Evolutionary conservation across 2,113 vertebrate species (phyloP).

Genomic region (Zeus faber): DNA sequence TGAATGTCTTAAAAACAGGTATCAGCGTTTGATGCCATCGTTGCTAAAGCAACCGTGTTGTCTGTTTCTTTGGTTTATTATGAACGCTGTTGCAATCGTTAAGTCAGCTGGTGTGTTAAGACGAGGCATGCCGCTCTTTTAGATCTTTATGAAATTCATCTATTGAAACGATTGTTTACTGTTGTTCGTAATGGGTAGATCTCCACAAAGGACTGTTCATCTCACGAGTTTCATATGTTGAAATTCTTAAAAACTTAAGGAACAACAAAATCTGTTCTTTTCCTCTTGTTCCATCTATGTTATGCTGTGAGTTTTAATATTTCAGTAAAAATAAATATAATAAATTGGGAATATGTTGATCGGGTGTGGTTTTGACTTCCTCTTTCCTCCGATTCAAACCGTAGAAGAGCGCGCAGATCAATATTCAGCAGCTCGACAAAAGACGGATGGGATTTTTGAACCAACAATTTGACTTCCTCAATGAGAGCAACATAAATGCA

Average conservation of each 20-base stretch:
- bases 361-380: slow-evolving; percentile 9
- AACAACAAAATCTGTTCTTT: slow-evolving; percentile 13
- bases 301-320: slow-evolving; percentile 44
- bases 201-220: slow-evolving; percentile 17
- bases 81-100: no score
- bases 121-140: not conserved
- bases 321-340: slow-evolving; percentile 31
- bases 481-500: no score
- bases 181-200: slow-evolving; percentile 49
- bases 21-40: slow-evolving; percentile 17
- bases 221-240: slow-evolving; percentile 22
- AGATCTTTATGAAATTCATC: slow-evolving; percentile 26
- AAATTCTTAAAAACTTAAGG: slow-evolving; percentile 52
- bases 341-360: slow-evolving; percentile 43
- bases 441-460: no score
- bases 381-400: no score
- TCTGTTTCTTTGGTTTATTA: no score
- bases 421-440: no score
- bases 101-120: no score
- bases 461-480: no score
- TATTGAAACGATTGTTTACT: slow-evolving; percentile 19
- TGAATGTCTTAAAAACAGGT: no score
- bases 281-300: not conserved
- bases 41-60: no score
- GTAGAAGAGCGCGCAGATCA: no score